Conservation (phyloP, 2,797 vertebrate species). For the Acrossocheilus fasciatus region DNA sequence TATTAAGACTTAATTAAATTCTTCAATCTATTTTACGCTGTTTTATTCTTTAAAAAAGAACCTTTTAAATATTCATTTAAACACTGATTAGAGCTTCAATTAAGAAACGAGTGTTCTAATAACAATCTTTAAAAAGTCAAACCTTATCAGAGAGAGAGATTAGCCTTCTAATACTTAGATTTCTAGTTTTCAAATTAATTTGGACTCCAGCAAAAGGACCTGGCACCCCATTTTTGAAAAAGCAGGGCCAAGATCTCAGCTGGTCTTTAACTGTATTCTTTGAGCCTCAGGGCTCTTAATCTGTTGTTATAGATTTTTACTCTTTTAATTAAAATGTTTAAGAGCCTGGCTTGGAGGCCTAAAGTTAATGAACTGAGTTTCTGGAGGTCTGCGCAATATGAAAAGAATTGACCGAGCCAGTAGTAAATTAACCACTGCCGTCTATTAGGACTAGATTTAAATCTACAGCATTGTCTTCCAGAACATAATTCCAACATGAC, state of each 20-base stretch:
- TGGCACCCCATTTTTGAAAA: conserved; percentile 18
- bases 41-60: not conserved
- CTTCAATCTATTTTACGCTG: no score
- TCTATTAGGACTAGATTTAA: conserved; percentile 32
- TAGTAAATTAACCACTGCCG: conserved; percentile 28
- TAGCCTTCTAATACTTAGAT: conserved; percentile 12
- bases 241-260: conserved; percentile 20
- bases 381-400: conserved; percentile 43
- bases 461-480: conserved; percentile 26
- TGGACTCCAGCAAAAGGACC: not conserved
- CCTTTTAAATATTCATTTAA: conserved; percentile 14
- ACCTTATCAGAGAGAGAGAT: conserved; percentile 22
- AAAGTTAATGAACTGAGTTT: conserved; percentile 43
- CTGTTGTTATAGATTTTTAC: conserved; percentile 48
- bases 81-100: not conserved
- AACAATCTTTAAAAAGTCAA: conserved; percentile 5
- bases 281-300: conserved; percentile 29
- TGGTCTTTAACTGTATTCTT: conserved; percentile 37
- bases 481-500: conserved; percentile 3
- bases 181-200: conserved; percentile 30
- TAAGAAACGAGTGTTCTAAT: not conserved
- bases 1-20: not conserved
- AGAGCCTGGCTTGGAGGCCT: conserved; percentile 49
- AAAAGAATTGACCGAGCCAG: conserved; percentile 33
- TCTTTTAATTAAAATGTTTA: conserved; percentile 48